Evolutionary conservation across 2,888 invertebrate species (phyloP).

Genomic region (Luperina nickerlii): DNA sequence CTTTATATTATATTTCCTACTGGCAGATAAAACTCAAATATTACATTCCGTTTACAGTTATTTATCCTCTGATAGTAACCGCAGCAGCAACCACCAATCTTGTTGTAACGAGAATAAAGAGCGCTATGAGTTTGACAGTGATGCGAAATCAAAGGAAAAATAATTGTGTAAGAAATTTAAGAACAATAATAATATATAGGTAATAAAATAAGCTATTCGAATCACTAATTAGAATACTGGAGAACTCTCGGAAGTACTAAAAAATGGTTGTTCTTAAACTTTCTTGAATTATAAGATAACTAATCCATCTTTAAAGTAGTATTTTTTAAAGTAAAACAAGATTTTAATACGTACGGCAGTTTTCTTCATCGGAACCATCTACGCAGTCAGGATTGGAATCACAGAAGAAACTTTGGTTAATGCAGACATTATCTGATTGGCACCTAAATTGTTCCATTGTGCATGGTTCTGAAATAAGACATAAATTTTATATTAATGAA

Average conservation of each 20-base stretch:
- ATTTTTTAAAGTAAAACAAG: background rate
- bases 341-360: constrained; percentile 85
- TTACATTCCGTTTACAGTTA: background rate
- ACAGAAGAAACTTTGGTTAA: constrained; percentile 91
- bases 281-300: background rate
- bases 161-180: background rate
- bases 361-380: constrained; percentile 91
- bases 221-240: background rate
- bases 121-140: too few relatives aligned
- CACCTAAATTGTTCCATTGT: constrained; percentile 72
- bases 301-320: background rate
- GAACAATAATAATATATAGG: background rate
- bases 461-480: constrained; percentile 42
- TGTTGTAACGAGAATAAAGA: background rate
- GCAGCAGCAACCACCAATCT: background rate
- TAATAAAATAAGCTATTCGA: background rate
- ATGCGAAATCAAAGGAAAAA: background rate
- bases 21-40: background rate
- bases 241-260: background rate
- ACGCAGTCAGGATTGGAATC: constrained; percentile 91
- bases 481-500: background rate
- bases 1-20: background rate
- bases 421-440: constrained; percentile 90
- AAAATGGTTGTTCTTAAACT: background rate
- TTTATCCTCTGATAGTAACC: background rate